These are phyloP conservation scores for Brachyptera risi DNA, from an alignment of 2,888 invertebrate genomes.

Conservation along the genomic window DNA sequence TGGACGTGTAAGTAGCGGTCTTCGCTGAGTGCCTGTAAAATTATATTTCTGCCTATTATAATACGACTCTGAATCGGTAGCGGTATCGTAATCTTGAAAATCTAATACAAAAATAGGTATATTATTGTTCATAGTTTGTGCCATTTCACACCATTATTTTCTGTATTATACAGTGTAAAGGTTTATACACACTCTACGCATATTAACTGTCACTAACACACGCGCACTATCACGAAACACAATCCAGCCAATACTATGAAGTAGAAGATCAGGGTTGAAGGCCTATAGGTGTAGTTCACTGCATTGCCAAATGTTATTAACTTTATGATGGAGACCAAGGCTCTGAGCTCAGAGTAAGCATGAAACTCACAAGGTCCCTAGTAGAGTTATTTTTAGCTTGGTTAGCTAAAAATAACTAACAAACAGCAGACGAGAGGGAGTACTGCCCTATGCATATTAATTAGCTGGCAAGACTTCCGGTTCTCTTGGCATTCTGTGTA, in stretches of 20 bases:
- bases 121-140: slow-evolving; percentile 37
- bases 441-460: not conserved
- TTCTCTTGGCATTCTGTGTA: not conserved
- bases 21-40: not conserved
- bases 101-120: slow-evolving; percentile 46
- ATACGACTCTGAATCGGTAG: not conserved
- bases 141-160: slow-evolving; percentile 35
- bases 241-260: too few species aligned
- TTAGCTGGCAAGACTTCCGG: not conserved
- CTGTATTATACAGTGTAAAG: too few species aligned
- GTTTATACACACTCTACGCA: too few species aligned
- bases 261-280: too few species aligned
- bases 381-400: slow-evolving; percentile 27
- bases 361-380: slow-evolving; percentile 25
- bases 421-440: slow-evolving; percentile 3
- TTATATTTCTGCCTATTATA: not conserved
- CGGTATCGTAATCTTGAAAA: not conserved
- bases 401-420: slow-evolving; percentile 25
- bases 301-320: not conserved
- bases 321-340: not conserved
- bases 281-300: too few species aligned
- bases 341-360: not conserved
- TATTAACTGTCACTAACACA: too few species aligned
- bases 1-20: not conserved
- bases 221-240: too few species aligned